Evolutionary conservation across 1,140 invertebrate species (phyloP), one percentile per base, ranked within the genome.

Genomic region (Calycopis cecrops): DNA sequence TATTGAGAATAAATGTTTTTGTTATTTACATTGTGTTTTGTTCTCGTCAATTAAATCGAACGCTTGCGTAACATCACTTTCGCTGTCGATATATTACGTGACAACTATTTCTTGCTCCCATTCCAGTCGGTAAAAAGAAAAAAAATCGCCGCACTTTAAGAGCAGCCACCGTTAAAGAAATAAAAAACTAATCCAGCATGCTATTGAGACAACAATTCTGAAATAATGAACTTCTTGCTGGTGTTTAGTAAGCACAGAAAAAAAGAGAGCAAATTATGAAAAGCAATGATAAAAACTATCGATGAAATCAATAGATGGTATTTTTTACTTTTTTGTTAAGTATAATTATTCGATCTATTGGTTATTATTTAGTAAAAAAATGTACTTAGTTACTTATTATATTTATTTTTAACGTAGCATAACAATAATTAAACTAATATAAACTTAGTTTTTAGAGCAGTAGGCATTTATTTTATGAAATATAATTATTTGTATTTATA

Each of bases 51-150:
- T 52, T 57, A 52, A 21, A 51, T 60, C 40, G 48, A 57, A 48
- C 38, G 55, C 55, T 76, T 81, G 64, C 63, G 65, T 64, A 79
- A 79, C 59, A 52, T 52, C 47, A 85, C 82, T 85, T 85, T 85
- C 79, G 55, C 77, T 69, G 34, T 67, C 67, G 67, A 74, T 75
- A 67, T 68, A 69, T 82, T 82, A 82, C 82, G 82, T 79, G 76
- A 85, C 61, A 35, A 53, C 59, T 54, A 64, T 76, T 70, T 73
- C 55, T 74, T 73, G 61, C 49, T 48, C 50, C 63, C 35, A 63
- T 65, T 72, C 67, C 59, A 61, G 70, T 62, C 62, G 73, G 67
- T 59, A 77, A 75, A 77, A 71, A 76, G 74, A 67, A 77, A 74
- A 79, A 71, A 76, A 75, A 68, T 49, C 55, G 48, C 59, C 48